Evolutionary conservation across 2,113 vertebrate genomes (phyloP).

Genomic region (Crotophaga sulcirostris): DNA sequence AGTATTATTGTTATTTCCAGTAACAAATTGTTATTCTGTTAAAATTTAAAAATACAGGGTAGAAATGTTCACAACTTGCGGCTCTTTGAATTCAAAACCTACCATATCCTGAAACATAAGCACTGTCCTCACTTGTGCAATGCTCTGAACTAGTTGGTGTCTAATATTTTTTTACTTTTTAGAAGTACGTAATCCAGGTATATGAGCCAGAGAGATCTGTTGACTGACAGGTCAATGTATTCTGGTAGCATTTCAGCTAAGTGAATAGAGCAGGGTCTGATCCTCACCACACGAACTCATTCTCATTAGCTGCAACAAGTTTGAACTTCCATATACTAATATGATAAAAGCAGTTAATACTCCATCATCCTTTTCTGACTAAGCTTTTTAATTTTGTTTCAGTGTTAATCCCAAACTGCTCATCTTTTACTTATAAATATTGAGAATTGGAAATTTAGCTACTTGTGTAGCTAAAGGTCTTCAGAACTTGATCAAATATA

Average conservation of each 20-base stretch:
- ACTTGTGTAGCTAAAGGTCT: background rate
- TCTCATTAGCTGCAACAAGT: background rate
- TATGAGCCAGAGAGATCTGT: background rate
- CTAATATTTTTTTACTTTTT: background rate
- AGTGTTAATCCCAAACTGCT: background rate
- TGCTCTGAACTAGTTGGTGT: background rate
- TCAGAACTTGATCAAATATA: background rate
- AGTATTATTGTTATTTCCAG: background rate
- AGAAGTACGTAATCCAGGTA: background rate
- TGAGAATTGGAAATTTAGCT: background rate
- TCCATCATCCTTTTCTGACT: background rate
- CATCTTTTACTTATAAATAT: background rate
- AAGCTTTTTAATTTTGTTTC: background rate
- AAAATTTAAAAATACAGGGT: background rate
- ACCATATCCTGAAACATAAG: fast-evolving
- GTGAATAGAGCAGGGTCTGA: background rate
- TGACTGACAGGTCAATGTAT: background rate
- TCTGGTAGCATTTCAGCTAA: background rate
- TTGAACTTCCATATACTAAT: background rate
- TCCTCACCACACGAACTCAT: background rate
- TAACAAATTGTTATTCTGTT: background rate
- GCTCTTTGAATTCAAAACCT: background rate
- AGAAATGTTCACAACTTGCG: background rate
- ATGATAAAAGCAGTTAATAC: background rate
- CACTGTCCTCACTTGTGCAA: background rate